A percentile compares a stretch with the other conserved stretches of the same genome.
Conservation (phyloP, 2,888 invertebrate genomes). For the Octonoba sinensis region DNA sequence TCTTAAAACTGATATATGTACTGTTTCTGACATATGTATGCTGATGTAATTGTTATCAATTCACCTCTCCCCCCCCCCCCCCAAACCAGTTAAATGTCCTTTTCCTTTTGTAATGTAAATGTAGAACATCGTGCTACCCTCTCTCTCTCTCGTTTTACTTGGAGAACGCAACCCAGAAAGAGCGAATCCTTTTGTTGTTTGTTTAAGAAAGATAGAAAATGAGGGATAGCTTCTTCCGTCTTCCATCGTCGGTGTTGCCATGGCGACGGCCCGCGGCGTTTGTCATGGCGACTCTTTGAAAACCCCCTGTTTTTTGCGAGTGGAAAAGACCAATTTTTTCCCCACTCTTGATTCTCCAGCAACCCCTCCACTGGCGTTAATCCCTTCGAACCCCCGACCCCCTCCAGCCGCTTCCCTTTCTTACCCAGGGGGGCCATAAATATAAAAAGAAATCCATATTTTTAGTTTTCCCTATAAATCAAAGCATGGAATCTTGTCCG, state of each 20-base stretch:
- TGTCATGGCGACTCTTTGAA: conserved; percentile 37
- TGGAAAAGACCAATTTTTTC: conserved; percentile 46
- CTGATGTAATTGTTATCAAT: no score
- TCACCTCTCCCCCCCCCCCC: not conserved
- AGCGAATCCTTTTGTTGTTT: no score
- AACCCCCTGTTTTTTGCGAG: conserved; percentile 59
- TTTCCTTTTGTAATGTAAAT: not conserved
- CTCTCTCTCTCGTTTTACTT: no score
- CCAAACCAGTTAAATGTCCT: not conserved
- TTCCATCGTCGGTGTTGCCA: conserved; percentile 19
- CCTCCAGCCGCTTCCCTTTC: conserved; percentile 55
- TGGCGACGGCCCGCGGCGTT: conserved; percentile 31
- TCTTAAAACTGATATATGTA: no score
- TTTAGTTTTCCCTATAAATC: conserved; percentile 54
- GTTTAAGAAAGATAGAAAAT: no score
- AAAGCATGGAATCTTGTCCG: conserved; percentile 28
- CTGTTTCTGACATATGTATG: no score
- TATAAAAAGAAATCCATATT: conserved; percentile 55
- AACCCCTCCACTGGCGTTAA: conserved; percentile 51
- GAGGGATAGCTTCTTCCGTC: no score
- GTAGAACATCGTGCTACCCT: no score
- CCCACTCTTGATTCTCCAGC: conserved; percentile 20
- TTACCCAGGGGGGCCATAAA: conserved; percentile 59
- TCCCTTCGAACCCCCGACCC: conserved; percentile 59
- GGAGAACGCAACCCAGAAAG: no score